phyloP scores from a whole-genome alignment of 2,888 invertebrate species.

The Xestia rhomboidea region DNA sequence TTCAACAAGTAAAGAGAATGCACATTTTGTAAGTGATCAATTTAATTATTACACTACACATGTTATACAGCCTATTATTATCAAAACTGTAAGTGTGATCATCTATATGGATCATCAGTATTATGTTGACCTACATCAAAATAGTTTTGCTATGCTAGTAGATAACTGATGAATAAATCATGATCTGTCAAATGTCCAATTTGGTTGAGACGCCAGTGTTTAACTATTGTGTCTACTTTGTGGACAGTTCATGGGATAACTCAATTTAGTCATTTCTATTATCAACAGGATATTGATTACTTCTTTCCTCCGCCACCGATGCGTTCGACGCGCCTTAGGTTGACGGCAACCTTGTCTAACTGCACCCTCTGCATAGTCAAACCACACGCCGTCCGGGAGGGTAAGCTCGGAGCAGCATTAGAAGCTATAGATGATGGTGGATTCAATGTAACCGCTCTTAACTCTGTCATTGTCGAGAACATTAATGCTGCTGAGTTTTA shows the following conservation, averaged over 20 bases:
- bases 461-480: slow-evolving; percentile 94
- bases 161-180: neutral
- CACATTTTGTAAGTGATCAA: slow-evolving; percentile 81
- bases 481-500: slow-evolving; percentile 97
- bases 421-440: slow-evolving; percentile 93
- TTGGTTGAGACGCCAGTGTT: no score
- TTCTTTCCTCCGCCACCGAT: slow-evolving; percentile 90
- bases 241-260: no score
- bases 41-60: neutral
- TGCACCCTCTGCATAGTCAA: slow-evolving; percentile 96
- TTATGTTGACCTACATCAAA: neutral
- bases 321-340: slow-evolving; percentile 81
- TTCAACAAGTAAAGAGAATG: slow-evolving; percentile 90
- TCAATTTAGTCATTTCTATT: slow-evolving; percentile 19
- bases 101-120: neutral
- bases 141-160: neutral
- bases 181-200: no score
- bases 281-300: slow-evolving; percentile 89
- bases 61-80: neutral
- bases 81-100: neutral
- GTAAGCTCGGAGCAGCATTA: slow-evolving; percentile 92
- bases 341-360: slow-evolving; percentile 91
- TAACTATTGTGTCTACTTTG: no score
- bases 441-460: slow-evolving; percentile 94
- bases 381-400: slow-evolving; percentile 96